Base-by-base conservation (phyloP, 1,140 invertebrate species). In the Papilio aristodemus region DNA sequence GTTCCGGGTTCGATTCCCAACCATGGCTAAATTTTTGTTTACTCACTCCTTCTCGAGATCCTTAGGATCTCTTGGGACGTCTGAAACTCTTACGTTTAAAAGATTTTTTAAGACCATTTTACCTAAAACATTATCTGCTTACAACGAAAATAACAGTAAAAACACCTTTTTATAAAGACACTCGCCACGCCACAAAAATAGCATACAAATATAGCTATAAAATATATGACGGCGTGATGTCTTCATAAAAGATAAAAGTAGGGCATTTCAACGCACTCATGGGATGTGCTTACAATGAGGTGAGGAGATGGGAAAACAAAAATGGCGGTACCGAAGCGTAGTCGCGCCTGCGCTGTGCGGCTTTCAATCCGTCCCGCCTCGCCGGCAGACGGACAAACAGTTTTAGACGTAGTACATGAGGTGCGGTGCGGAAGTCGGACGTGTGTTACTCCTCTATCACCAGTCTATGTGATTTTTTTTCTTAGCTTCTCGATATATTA, bases 401-500 rank as follows among this genome's bases (percentile, higher is more conserved):
- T 68, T 32, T 11, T 59, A 32, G 27, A 54, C 46, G 46, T 54
- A 54, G 46, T 54, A 54, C 14, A 59, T 13, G 25, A 36, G 27
- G 32, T 37, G 7, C 36, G 14, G 36, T 37, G 36, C 59, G 59
- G 59, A 38, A 62, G 32, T 38, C 59, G 59, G 59, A 38, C 59
- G 59, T 62, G 32, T 62, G 59, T 62, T 54, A 32, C 2, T 32
- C 69, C 13, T 17, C 67, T 64, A 60, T 64, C 58, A 60, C 67
- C 59, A 41, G 46, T 76, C 57, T 73, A 73, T 77, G 81, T 84
- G 83, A 85, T 84, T 78, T 84, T n/a, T n/a, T 32, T 79, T 77
- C 78, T 71, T 68, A 77, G 70, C 64, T 72, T 75, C 73, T 70
- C 69, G 71, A 69, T 69, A 74, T 27, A 77, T 72, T 79, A 43